Evolutionary conservation across 2,888 invertebrate genomes (phyloP).

Genomic region (Chesias legatella): DNA sequence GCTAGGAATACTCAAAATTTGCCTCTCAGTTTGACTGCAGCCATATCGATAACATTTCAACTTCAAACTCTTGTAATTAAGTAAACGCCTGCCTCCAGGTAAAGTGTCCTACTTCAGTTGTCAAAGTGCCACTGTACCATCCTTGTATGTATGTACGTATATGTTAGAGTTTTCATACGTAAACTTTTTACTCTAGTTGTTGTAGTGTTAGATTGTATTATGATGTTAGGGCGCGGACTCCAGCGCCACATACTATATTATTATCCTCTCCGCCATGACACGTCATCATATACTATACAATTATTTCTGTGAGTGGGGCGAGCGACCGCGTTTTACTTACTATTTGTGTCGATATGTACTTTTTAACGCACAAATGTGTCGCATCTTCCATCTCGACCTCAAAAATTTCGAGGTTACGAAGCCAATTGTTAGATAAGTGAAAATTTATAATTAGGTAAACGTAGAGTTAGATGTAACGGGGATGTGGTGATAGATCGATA

Average conservation of each 20-base stretch:
- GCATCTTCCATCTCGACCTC: slow-evolving; percentile 39
- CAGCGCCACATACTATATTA: slow-evolving; percentile 16
- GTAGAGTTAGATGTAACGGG: slow-evolving; percentile 60
- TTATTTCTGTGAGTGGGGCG: slow-evolving; percentile 5
- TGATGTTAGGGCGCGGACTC: slow-evolving; percentile 35
- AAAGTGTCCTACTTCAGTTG: slow-evolving; percentile 37
- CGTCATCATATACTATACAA: too few species aligned
- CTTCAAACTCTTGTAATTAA: slow-evolving; percentile 6
- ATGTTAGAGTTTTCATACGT: slow-evolving; percentile 64
- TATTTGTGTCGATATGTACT: slow-evolving; percentile 40
- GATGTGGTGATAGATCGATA: slow-evolving; percentile 53
- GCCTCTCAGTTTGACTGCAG: not conserved
- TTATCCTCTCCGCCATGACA: slow-evolving; percentile 21
- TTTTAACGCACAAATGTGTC: slow-evolving; percentile 57
- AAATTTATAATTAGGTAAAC: slow-evolving; percentile 67
- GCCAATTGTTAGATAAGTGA: slow-evolving; percentile 73
- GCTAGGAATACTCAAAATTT: slow-evolving; percentile 1
- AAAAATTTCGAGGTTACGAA: slow-evolving; percentile 53
- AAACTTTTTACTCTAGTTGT: slow-evolving; percentile 57
- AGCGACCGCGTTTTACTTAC: slow-evolving; percentile 25
- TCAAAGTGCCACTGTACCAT: slow-evolving; percentile 25
- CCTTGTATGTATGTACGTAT: slow-evolving; percentile 38
- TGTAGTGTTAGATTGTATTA: slow-evolving; percentile 46
- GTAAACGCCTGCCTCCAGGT: slow-evolving; percentile 13
- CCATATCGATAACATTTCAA: slow-evolving; percentile 1